Base-by-base conservation (phyloP, 1,140 invertebrate species). In the Campoletis sonorensis region DNA sequence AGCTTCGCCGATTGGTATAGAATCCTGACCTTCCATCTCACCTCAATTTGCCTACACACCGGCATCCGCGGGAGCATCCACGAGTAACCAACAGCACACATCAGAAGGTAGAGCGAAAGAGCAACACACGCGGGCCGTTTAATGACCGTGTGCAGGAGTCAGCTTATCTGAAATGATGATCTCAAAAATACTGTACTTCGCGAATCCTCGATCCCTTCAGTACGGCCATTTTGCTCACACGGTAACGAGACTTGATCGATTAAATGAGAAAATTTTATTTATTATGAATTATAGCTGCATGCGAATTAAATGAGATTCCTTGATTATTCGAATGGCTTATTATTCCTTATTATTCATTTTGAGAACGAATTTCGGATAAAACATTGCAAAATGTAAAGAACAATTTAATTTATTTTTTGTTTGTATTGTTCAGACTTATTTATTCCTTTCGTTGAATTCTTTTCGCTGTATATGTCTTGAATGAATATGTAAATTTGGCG, bases 141-240 rank as follows among this genome's bases (percentile, higher is more conserved):
- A 75, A 54, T 54, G 40, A 75, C 49, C 72, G 72, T 71, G 64
- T 61, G 72, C 75, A 81, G 84, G 83, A 84, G 86, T 85, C 86
- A 86, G 86, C 87, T 87, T 92, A 92, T 92, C 91, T 92, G 89
- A 92, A 92, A 92, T 92, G 91, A 92, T 91, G 87, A 92, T 92
- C 91, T 91, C 84, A 91, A 91, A 91, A 90, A 83, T 84, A 75
- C 61, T 81, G 61, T 67, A 78, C 26, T 26, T 26, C 54, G 76
- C 61, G 61, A 67, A 75, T 16, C 18, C 51, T 15, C 78, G 40
- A 37, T 72, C 23, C 51, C 68, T 73, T 81, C 68, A 4, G 15
- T 73, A 21, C 27, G 40, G 68, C 18, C 75, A 37, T 26, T 70
- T 16, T 11, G 16, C 54, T 78, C 71, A 79, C 79, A 49, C 81